Conservation (phyloP, 2,113 vertebrate genomes). For the Ameiurus melas region DNA sequence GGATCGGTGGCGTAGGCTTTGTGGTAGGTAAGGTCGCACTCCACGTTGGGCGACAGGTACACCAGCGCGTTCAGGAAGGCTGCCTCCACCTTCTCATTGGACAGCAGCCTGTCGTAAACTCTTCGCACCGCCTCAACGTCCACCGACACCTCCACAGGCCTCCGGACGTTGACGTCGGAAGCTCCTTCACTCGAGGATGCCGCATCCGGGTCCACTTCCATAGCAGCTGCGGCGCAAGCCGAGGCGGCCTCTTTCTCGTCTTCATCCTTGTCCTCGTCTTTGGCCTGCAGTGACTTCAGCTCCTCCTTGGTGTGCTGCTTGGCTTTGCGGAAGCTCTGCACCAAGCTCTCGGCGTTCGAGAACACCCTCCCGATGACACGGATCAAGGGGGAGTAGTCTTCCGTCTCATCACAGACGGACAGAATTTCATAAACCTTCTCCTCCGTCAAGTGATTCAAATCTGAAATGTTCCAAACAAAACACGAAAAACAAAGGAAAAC, state of each 20-base stretch:
- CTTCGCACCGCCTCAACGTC: slow-evolving; percentile 89
- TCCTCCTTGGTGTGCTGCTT: slow-evolving; percentile 80
- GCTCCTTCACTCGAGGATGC: slow-evolving; percentile 79
- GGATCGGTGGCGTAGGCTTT: slow-evolving; percentile 91
- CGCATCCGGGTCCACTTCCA: slow-evolving; percentile 82
- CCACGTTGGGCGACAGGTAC: slow-evolving; percentile 93
- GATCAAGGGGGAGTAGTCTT: slow-evolving; percentile 89
- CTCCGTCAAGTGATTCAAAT: slow-evolving; percentile 91
- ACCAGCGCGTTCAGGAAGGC: slow-evolving; percentile 95
- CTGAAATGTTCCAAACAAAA: slow-evolving; percentile 66
- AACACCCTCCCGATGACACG: slow-evolving; percentile 91
- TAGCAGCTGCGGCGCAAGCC: slow-evolving; percentile 80
- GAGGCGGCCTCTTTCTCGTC: slow-evolving; percentile 89
- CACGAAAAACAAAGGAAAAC: background rate
- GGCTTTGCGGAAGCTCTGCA: slow-evolving; percentile 89
- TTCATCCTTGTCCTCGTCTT: slow-evolving; percentile 97
- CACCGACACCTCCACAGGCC: slow-evolving; percentile 83
- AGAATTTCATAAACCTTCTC: slow-evolving; percentile 88
- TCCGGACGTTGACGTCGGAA: slow-evolving; percentile 71
- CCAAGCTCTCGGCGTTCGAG: slow-evolving; percentile 87
- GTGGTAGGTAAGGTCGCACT: slow-evolving; percentile 96
- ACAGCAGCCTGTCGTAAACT: slow-evolving; percentile 86
- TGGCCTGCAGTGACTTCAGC: slow-evolving; percentile 93
- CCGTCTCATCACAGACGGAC: slow-evolving; percentile 83
- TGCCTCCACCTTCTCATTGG: slow-evolving; percentile 88